A percentile compares a stretch with the other conserved stretches of the same genome.
Evolutionary conservation across 1,140 invertebrate species (phyloP).

Genomic region (Alviniconcha marisindica): DNA sequence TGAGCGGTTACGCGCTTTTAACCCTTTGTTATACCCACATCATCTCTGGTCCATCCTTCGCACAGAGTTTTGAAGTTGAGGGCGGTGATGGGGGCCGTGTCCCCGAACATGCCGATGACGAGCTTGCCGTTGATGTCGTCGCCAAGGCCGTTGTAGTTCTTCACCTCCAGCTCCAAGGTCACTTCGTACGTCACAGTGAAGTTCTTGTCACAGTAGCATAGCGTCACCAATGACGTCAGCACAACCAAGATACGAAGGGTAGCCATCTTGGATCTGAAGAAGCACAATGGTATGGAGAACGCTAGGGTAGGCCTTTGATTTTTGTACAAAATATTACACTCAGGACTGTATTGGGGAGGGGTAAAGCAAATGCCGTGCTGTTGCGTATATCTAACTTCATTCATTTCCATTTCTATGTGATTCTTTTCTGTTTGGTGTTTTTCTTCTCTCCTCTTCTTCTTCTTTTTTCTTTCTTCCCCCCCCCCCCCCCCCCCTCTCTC

Average conservation of each 20-base stretch:
- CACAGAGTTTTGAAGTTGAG: conserved; percentile 74
- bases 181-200: conserved; percentile 70
- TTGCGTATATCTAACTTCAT: no score
- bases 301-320: no score
- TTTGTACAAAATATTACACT: no score
- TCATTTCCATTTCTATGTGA: no score
- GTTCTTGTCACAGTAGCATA: conserved; percentile 52
- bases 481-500: no score
- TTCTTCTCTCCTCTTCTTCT: no score
- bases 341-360: no score
- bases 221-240: conserved; percentile 29
- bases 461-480: no score
- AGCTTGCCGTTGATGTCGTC: conserved; percentile 65
- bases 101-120: conserved; percentile 75
- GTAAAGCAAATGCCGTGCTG: no score
- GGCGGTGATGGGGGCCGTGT: conserved; percentile 73
- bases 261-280: conserved; percentile 34
- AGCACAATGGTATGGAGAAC: no score
- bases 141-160: conserved; percentile 67
- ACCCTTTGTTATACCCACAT: conserved; percentile 61
- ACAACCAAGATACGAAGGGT: conserved; percentile 14
- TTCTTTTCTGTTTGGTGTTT: no score
- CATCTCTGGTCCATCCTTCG: conserved; percentile 68
- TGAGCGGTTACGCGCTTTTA: no score
- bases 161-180: conserved; percentile 70